Base-by-base conservation (phyloP, 2,113 vertebrate species). In the Leptobrachium leishanense region DNA sequence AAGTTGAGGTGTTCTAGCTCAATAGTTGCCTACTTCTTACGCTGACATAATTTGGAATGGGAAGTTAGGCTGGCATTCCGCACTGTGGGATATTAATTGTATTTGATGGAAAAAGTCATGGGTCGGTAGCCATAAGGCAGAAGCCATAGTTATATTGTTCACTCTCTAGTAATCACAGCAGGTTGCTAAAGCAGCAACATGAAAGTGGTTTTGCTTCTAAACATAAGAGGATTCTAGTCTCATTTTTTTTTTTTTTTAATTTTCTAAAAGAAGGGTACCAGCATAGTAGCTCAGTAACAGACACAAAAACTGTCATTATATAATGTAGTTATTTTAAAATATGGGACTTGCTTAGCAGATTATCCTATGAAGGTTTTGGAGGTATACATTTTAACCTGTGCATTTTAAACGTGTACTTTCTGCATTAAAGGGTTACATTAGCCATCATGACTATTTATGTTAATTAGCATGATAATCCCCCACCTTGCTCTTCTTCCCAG, bases 31-130 rank as follows among this genome's bases (percentile, higher is more conserved):
- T 12, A 59, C 13, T 15, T 54, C 3, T 59, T 59, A 59, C 11
- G 13, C 55, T 59, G 55, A 59, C 55, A 59, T 59, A 1, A 59
- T 59, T 59, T 59, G 55, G 6, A 59, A 8, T 59, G 55, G 55
- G 13, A 59, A 59, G 55, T 12, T 12, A 59, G 55, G 10, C 55
- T 12, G 13, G 13, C 55, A 59, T 59, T 13, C 10, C 3, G 13
- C 55, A 59, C 55, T 13, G 55, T 59, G 55, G 55, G 55, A 59
- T 59, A 59, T 7, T 59, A 59, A 59, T 59, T 59, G 55, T 59
- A 12, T 12, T 59, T 59, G 55, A 59, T 59, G 55, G 13, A 59
- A 59, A 59, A 15, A 11, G 3, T 59, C 55, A 59, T 59, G 13
- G 55, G 8, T 59, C 6, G 13, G 11, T 59, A 59, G 13, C 55